Evolutionary conservation across 2,113 vertebrate genomes (phyloP).

Genomic region (Lagopus muta): DNA sequence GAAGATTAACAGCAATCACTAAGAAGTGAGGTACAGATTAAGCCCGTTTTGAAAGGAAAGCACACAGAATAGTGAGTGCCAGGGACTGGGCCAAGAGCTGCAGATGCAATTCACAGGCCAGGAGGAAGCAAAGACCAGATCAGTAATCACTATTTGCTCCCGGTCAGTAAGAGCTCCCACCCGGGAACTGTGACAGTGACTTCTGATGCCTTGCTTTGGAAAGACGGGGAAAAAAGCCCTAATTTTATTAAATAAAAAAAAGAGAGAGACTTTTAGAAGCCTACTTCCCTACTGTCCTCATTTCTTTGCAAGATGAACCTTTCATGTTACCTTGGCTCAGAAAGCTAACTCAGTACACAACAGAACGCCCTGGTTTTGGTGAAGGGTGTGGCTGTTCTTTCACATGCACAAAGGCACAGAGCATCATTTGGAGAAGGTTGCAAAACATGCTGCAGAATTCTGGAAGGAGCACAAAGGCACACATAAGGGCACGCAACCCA

Average conservation of each 20-base stretch:
- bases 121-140: background rate
- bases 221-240: background rate
- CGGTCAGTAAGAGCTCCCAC: background rate
- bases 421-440: background rate
- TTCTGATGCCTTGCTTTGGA: background rate
- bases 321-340: background rate
- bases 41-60: background rate
- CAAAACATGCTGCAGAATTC: background rate
- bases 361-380: background rate
- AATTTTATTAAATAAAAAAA: background rate
- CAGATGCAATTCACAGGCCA: background rate
- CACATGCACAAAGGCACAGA: background rate
- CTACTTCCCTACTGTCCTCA: background rate
- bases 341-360: background rate
- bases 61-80: background rate
- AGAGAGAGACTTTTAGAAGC: background rate
- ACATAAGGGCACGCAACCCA: background rate
- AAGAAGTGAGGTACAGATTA: background rate
- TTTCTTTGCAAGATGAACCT: background rate
- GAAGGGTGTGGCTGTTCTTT: background rate
- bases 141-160: rapidly evolving
- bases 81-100: background rate
- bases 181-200: background rate
- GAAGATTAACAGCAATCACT: background rate
- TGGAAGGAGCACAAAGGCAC: background rate